Base-by-base conservation (phyloP, 2,888 invertebrate species). In the Blera fallax region DNA sequence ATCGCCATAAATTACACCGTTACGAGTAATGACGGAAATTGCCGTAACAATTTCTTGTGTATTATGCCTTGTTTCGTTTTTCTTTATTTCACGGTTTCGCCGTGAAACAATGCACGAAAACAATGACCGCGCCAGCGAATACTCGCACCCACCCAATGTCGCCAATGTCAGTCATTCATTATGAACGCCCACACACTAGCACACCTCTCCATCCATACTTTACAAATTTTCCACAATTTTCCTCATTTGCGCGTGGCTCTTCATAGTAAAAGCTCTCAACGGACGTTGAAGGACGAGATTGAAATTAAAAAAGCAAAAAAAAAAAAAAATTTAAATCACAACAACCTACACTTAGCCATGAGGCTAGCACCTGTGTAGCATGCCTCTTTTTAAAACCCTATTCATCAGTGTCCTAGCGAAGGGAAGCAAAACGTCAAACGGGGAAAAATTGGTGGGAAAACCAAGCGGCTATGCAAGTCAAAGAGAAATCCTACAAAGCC, bases 201-300 rank as follows among this genome's bases (percentile, higher is more conserved):
- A 21, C 69, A 21, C 27, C 0, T n/a, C 8, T 5, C 50, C n/a
- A n/a, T 29, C 52, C 50, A 32, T n/a, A n/a, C n/a, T 43, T 27
- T 34, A 60, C 16, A 40, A 52, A 21, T 73, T 24, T 48, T 14
- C 16, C 48, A 21, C 62, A 29, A 37, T 43, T 37, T 16, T 56
- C 52, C 52, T 52, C 52, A 50, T 50, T 37, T 11, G 67, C 52
- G 60, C 69, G 50, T 50, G 21, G 69, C 10, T 32, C 11, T n/a
- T 45, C 54, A 62, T 70, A 78, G 78, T 78, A 78, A 78, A 78
- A 78, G 78, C 78, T 78, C 54, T 40, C 76, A 18, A 43, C 76
- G 67, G 56, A 21, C 67, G 40, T 29, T 34, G 69, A 56, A 69
- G 78, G 78, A 70, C 78, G 60, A 70, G 52, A 52, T 40, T 77